Evolutionary conservation across 2,888 invertebrate species (phyloP).

Genomic region (Noctua pronuba): DNA sequence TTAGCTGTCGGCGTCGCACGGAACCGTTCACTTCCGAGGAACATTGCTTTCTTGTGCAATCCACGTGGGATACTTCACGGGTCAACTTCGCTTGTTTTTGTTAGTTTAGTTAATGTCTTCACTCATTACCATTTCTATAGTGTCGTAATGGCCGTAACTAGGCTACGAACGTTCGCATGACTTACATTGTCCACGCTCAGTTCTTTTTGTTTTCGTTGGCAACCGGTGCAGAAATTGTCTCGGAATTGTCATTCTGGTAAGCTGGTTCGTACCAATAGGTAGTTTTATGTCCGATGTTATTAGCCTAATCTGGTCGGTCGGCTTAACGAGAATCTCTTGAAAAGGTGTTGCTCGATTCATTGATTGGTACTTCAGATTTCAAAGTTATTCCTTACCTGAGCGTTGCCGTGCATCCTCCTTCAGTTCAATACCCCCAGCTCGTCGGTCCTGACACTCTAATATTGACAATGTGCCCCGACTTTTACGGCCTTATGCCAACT

Average conservation of each 20-base stretch:
- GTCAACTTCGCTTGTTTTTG: slow-evolving; percentile 74
- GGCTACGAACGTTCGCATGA: slow-evolving; percentile 75
- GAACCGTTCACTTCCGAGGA: slow-evolving; percentile 84
- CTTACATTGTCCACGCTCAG: slow-evolving; percentile 63
- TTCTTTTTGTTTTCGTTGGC: slow-evolving; percentile 59
- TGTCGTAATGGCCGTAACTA: slow-evolving; percentile 74
- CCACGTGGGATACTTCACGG: slow-evolving; percentile 77
- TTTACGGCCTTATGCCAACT: slow-evolving; percentile 75
- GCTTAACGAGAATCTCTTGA: slow-evolving; percentile 42
- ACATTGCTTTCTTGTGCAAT: slow-evolving; percentile 76
- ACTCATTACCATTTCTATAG: slow-evolving; percentile 75
- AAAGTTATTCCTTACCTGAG: slow-evolving; percentile 73
- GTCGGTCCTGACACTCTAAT: slow-evolving; percentile 71
- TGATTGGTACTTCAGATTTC: slow-evolving; percentile 67
- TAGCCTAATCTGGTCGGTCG: slow-evolving; percentile 32
- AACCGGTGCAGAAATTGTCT: slow-evolving; percentile 53
- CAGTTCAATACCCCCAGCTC: slow-evolving; percentile 79
- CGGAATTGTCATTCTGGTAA: slow-evolving; percentile 36
- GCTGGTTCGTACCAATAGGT: slow-evolving; percentile 26
- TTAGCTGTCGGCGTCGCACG: slow-evolving; percentile 71
- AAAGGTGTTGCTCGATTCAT: slow-evolving; percentile 55
- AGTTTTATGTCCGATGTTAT: slow-evolving; percentile 44
- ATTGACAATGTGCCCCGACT: slow-evolving; percentile 78
- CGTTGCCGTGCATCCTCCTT: slow-evolving; percentile 69
- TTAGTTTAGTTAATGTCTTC: slow-evolving; percentile 74